Evolutionary conservation across 2,113 vertebrate species (phyloP).

Genomic region (Delphinus delphis): DNA sequence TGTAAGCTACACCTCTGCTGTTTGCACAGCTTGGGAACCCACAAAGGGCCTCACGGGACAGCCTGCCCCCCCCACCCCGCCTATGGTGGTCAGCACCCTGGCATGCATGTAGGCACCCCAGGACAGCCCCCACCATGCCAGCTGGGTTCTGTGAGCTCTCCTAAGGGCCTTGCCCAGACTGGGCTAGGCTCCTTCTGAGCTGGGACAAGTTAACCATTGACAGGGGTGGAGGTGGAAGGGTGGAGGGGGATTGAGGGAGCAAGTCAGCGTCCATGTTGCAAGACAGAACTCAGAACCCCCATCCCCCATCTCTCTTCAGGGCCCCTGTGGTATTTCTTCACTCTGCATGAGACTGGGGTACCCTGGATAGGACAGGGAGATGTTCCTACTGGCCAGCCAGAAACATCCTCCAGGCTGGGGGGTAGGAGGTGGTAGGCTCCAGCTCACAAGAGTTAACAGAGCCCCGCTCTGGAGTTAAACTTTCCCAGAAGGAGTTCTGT

Average conservation of each 20-base stretch:
- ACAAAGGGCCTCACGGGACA: neutral
- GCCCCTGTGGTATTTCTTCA: neutral
- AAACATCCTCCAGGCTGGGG: neutral
- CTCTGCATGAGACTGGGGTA: neutral
- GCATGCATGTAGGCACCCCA: neutral
- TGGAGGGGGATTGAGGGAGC: neutral
- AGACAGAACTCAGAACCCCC: neutral
- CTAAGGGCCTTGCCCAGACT: neutral
- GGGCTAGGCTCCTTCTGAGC: neutral
- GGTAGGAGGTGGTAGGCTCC: neutral
- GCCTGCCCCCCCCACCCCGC: neutral
- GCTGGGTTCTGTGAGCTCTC: neutral
- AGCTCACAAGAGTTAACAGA: neutral
- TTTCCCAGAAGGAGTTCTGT: conserved; percentile 11
- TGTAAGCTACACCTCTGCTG: neutral
- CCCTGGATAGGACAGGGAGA: neutral
- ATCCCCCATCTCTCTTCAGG: neutral
- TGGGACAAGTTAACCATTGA: conserved; percentile 63
- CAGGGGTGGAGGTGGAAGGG: neutral
- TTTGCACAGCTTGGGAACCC: neutral
- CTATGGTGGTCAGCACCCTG: neutral
- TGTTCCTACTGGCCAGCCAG: neutral
- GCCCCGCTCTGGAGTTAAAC: neutral
- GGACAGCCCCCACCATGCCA: neutral
- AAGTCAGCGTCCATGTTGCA: neutral